Percentiles rank a stretch among this genome's conserved stretches.
Evolutionary conservation across 1,140 invertebrate species (phyloP).

Genomic region (Pseudomyrmex gracilis): DNA sequence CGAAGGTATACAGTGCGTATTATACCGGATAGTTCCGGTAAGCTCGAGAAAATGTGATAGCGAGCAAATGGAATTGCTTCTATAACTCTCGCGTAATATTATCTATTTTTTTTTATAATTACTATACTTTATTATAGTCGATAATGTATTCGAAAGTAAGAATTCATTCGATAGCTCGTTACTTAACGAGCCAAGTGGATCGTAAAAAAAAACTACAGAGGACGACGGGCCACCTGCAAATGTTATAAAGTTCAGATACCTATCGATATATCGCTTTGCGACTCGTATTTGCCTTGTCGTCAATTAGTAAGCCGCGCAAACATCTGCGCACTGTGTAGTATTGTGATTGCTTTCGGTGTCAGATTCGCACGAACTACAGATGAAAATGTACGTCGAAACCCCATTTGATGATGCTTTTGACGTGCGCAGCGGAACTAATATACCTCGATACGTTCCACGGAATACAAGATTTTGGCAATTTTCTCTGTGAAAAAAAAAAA

Average conservation of each 20-base stretch:
- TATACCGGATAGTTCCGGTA: slow-evolving; percentile 41
- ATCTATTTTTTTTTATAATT: neutral
- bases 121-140: neutral
- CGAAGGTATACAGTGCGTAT: slow-evolving; percentile 43
- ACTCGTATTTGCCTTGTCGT: neutral
- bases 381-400: slow-evolving; percentile 17
- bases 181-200: neutral
- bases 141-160: neutral
- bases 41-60: slow-evolving; percentile 19
- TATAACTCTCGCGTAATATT: neutral
- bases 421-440: slow-evolving; percentile 40
- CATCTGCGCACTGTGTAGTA: slow-evolving; percentile 26
- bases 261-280: neutral
- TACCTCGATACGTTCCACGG: slow-evolving; percentile 20
- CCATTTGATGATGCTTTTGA: slow-evolving; percentile 1
- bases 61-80: slow-evolving; percentile 3
- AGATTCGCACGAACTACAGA: slow-evolving; percentile 31
- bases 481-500: no score
- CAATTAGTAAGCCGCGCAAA: slow-evolving; percentile 27
- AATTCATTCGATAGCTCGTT: slow-evolving; percentile 10
- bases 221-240: neutral
- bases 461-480: slow-evolving; percentile 66
- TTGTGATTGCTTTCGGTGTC: slow-evolving; percentile 68
- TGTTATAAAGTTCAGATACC: slow-evolving; percentile 13
- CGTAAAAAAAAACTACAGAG: neutral